Percentiles rank a stretch among this genome's conserved stretches.
phyloP scores from a whole-genome alignment of 2,113 vertebrate species.

The Laticauda colubrina region DNA sequence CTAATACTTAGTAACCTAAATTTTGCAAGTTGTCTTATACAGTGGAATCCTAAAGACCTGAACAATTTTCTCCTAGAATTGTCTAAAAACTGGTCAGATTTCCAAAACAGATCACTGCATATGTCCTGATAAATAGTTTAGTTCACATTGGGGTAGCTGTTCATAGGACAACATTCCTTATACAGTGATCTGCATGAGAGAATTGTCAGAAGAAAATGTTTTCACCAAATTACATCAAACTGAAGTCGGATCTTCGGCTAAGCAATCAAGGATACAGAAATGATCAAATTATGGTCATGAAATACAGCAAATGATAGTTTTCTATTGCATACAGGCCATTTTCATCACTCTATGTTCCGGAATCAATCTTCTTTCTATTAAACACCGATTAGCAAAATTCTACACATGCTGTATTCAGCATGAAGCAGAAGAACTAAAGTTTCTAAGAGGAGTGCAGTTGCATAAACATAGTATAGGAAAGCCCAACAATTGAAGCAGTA shows the following conservation, averaged over 20 bases:
- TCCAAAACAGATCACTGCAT: neutral
- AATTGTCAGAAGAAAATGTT: neutral
- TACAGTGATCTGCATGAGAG: neutral
- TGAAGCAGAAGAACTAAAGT: neutral
- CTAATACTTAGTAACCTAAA: conserved; percentile 22
- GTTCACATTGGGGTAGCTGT: neutral
- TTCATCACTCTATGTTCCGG: neutral
- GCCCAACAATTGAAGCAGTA: neutral
- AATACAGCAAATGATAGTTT: neutral
- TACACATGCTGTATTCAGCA: neutral
- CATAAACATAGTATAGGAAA: neutral
- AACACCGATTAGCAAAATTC: neutral
- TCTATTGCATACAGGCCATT: neutral
- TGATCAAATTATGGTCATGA: neutral
- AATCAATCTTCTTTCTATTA: neutral
- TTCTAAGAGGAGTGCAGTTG: neutral
- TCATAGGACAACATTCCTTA: neutral
- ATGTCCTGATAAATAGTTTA: neutral
- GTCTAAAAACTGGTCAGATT: neutral
- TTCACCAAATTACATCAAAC: neutral
- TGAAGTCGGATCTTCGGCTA: neutral
- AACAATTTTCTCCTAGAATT: neutral
- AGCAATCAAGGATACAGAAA: neutral
- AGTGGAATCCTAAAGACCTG: neutral
- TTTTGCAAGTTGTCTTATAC: neutral